Conservation (phyloP, 2,797 vertebrate species). For the Atherinosoma microstoma region DNA sequence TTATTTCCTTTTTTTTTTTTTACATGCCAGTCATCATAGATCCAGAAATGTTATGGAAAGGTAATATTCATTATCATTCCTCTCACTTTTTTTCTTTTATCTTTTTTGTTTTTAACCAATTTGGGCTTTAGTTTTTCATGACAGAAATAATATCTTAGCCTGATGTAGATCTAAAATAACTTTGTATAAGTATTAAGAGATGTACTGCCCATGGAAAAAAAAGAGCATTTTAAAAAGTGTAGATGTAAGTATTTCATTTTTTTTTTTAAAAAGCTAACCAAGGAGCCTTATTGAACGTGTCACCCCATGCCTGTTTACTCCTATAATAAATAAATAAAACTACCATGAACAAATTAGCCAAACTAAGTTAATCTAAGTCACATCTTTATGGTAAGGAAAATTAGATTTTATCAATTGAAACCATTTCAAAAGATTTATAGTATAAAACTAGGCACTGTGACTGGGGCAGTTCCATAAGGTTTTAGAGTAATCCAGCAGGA, state of each 20-base stretch:
- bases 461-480: conserved; percentile 7
- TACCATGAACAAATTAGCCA: not conserved
- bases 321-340: too few species aligned
- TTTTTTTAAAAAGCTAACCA: not conserved
- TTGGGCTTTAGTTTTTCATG: too few species aligned
- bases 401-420: not conserved
- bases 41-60: not conserved
- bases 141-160: too few species aligned
- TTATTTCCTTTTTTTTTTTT: not conserved
- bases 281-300: not conserved
- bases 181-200: not conserved
- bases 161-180: too few species aligned
- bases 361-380: not conserved
- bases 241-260: not conserved
- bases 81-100: not conserved
- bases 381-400: conserved; percentile 5
- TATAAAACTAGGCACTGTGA: not conserved
- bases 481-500: conserved; percentile 41
- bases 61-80: too few species aligned
- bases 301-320: too few species aligned
- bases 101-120: not conserved
- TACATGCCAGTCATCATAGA: conserved; percentile 1
- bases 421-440: conserved; percentile 13
- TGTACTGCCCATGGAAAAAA: not conserved
- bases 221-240: not conserved